Conservation (phyloP, 1,140 invertebrate genomes). For the Magallana ariakensis region DNA sequence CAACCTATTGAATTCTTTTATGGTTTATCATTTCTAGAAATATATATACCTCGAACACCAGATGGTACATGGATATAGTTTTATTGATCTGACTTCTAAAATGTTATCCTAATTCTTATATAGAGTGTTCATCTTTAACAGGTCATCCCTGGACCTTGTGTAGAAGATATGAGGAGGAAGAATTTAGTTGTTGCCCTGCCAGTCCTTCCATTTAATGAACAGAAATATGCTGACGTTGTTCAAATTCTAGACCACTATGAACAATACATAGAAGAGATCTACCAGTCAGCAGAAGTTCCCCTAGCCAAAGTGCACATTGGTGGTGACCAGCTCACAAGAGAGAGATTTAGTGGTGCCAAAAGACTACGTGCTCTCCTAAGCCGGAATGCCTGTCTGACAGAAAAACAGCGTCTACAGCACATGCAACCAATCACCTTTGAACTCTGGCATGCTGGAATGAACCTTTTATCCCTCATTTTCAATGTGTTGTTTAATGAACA, state of each 20-base stretch:
- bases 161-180: neutral
- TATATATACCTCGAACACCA: neutral
- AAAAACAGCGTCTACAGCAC: neutral
- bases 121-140: neutral
- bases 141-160: neutral
- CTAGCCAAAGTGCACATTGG: neutral
- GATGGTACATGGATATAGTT: neutral
- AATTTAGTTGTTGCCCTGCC: constrained; percentile 5
- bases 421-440: constrained; percentile 36
- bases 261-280: neutral
- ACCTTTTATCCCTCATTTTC: constrained; percentile 34
- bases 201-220: constrained; percentile 23
- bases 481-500: constrained; percentile 23
- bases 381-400: neutral
- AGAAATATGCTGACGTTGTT: constrained; percentile 30
- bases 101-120: neutral
- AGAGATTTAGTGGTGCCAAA: constrained; percentile 23
- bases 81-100: neutral
- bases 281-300: neutral
- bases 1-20: neutral
- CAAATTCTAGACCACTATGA: constrained; percentile 35
- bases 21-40: neutral
- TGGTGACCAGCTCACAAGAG: constrained; percentile 17
- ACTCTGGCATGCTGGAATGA: constrained; percentile 34
- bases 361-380: neutral